A percentile compares a stretch with the other conserved stretches of the same genome.
Conservation (phyloP, 2,113 vertebrate genomes). For the Leucopternis melanops region DNA sequence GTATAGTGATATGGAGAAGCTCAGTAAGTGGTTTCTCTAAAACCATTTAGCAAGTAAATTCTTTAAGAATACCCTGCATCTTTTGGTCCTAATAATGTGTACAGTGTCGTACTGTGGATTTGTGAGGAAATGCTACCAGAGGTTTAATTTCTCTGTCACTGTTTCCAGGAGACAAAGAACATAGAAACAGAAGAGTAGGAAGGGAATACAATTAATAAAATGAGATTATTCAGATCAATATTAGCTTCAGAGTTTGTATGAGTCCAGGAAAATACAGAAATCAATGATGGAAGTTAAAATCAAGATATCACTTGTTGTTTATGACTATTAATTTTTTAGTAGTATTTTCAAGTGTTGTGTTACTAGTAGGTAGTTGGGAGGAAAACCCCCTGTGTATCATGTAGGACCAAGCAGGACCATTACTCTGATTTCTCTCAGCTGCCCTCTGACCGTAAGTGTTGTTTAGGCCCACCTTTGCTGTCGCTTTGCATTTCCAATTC, state of each 20-base stretch:
- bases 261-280: background rate
- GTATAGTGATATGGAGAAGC: background rate
- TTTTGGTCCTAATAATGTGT: background rate
- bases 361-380: background rate
- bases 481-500: too few species aligned
- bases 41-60: background rate
- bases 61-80: background rate
- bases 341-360: background rate
- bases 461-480: too few species aligned
- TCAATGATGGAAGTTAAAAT: background rate
- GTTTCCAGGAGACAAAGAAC: background rate
- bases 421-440: too few species aligned
- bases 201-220: background rate
- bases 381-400: too few species aligned
- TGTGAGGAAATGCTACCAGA: background rate
- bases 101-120: rapidly evolving
- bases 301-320: background rate
- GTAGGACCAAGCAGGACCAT: too few species aligned
- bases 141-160: background rate
- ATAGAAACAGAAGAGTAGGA: background rate
- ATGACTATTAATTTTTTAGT: background rate
- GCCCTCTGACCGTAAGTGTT: too few species aligned
- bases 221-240: background rate
- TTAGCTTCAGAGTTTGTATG: background rate
- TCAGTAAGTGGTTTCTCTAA: background rate